Base-by-base conservation (phyloP, 2,888 invertebrate genomes). In the Chydorus sphaericus region DNA sequence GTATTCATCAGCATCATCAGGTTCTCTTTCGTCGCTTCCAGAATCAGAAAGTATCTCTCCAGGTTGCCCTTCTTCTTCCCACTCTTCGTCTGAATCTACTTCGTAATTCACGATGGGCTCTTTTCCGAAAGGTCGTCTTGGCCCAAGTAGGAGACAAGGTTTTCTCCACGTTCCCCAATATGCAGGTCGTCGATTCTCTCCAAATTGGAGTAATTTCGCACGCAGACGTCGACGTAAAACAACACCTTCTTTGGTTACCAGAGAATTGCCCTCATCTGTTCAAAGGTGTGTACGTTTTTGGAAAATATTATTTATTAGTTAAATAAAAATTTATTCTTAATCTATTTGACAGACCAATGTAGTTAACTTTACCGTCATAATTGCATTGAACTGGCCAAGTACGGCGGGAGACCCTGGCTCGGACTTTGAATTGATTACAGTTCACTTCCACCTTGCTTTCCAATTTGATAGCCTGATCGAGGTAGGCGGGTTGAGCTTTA, bases 111-210 rank as follows among this genome's bases (percentile, higher is more conserved):
- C 79, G 61, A 67, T 28, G 18, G 11, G n/a, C 70, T 93, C 93
- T 66, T 80, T 79, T 4, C 73, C 78, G 65, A 90, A 83, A 2
- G 94, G 94, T 61, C 73, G 79, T 56, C 86, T 75, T 1, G 87
- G 77, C 37, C 70, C 78, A 28, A 91, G 74, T 38, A 63, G 61
- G 11, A 66, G 63, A 62, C 85, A 85, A 61, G 73, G 79, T 67
- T 91, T 92, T 48, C 88, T 77, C 92, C 93, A 97, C 0, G 96
- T 97, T n/a, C 97, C 97, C 77, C 86, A 93, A 68, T 92, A 98
- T 0, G 97, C 85, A 0, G 97, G 98, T 16, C 97, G 78, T 36
- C 83, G 79, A 71, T 96, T 97, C 66, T 92, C 91, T 62, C 81
- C 78, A 69, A 98, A 98, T 65, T 85, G 81, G 6, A 94, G 73